Base-by-base conservation (phyloP, 2,888 invertebrate genomes). In the Dascillus cervinus region DNA sequence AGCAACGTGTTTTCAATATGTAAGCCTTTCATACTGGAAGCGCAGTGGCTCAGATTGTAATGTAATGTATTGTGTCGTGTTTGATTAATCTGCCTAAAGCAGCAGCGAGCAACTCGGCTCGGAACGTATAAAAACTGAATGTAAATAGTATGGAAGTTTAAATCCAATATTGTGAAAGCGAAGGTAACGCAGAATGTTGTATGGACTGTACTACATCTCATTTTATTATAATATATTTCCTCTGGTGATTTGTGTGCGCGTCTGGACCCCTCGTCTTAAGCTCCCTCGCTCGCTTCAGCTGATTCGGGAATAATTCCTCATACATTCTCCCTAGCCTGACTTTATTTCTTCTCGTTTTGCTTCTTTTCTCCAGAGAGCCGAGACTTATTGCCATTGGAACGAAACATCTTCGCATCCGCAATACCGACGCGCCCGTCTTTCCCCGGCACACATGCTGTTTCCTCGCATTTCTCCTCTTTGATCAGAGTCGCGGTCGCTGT, bases 211-310 rank as follows among this genome's bases (percentile, higher is more conserved):
- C 49, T 32, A 55, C 56, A 54, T 58, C 57, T 55, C 55, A 53
- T 60, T 60, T 58, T 58, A 58, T 58, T 58, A 58, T 57, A 59
- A 59, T 60, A 58, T 58, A 59, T 59, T 60, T 60, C 51, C 58
- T 58, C 57, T 56, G 56, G 60, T 59, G 60, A 60, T 59, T 60
- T 60, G 58, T 58, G 59, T 56, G 53, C 52, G 46, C 50, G 53
- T 46, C 52, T 55, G 50, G 46, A 44, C 43, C 50, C 55, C 44
- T 42, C 48, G 41, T 45, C 49, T 47, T 49, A 47, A 46, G 48
- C 47, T 49, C 52, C 53, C 50, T 46, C 49, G 45, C 41, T 49
- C 52, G 52, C 47, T 48, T 48, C 44, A 55, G 53, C 55, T 55
- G 57, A 57, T 55, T 57, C 56, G 56, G 55, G 58, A 57, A 58